phyloP scores from a whole-genome alignment of 2,113 vertebrate species.

The Boleophthalmus pectinirostris region DNA sequence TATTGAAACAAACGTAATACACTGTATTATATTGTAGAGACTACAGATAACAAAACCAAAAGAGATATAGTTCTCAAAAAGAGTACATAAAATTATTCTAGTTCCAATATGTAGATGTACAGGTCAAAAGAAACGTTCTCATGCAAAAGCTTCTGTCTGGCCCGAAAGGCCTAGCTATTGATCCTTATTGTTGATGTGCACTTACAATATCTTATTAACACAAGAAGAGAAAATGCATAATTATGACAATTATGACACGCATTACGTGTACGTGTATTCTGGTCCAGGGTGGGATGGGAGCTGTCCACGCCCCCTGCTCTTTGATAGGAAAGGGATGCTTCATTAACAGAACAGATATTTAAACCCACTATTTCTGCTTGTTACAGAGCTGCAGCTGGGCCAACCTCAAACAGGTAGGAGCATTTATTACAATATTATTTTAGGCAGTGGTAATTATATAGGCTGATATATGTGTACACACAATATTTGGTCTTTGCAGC shows the following conservation, averaged over 20 bases:
- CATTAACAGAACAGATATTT: conserved; percentile 31
- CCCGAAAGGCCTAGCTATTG: not conserved
- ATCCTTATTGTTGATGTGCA: not conserved
- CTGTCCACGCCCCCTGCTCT: conserved; percentile 56
- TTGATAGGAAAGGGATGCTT: not conserved
- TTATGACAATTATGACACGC: not conserved
- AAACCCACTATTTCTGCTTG: conserved; percentile 2
- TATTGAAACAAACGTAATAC: not conserved
- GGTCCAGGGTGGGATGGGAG: conserved; percentile 11
- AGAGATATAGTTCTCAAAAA: too few relatives aligned
- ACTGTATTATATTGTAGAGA: not conserved
- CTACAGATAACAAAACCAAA: too few relatives aligned
- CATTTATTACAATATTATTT: not conserved
- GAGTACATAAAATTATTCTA: too few relatives aligned
- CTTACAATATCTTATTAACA: not conserved
- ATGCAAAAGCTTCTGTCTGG: not conserved
- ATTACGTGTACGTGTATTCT: not conserved
- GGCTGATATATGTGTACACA: not conserved
- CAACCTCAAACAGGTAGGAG: conserved; percentile 52
- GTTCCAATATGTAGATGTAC: too few relatives aligned
- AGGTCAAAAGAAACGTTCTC: not conserved
- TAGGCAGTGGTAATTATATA: not conserved
- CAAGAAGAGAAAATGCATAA: not conserved
- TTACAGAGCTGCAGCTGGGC: conserved; percentile 20
- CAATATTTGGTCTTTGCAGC: not conserved